These are phyloP conservation scores for Pseudobourletiella spinata DNA, from an alignment of 1,140 invertebrate species.

Conservation along the genomic window DNA sequence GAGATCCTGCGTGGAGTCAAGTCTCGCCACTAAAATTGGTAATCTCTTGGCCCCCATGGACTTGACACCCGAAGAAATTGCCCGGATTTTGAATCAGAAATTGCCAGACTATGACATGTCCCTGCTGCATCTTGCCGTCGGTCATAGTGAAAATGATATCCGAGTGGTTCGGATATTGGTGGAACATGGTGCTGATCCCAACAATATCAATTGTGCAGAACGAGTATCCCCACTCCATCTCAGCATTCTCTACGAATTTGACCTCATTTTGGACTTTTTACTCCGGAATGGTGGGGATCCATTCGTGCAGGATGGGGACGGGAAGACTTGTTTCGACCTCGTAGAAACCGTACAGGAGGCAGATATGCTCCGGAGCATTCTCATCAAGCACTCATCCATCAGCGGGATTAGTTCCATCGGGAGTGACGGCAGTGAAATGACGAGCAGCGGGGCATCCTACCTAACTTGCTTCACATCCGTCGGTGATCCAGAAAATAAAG, in stretches of 20 bases:
- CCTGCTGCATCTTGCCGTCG: constrained; percentile 27
- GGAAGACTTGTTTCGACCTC: constrained; percentile 19
- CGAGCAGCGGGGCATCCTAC: neutral
- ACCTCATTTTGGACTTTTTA: constrained; percentile 12
- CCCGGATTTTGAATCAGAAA: neutral
- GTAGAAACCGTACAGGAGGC: neutral
- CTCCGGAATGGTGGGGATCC: constrained; percentile 26
- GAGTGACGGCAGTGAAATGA: neutral
- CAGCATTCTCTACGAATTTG: constrained; percentile 23
- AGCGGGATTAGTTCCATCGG: neutral
- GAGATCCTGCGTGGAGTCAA: too few species aligned
- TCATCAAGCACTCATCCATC: neutral
- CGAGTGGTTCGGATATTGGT: constrained; percentile 18
- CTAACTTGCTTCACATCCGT: neutral
- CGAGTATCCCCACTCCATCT: constrained; percentile 26
- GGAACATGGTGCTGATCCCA: constrained; percentile 21
- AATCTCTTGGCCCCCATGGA: too few species aligned
- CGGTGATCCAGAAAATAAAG: neutral
- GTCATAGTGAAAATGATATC: constrained; percentile 9
- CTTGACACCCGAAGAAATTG: too few species aligned
- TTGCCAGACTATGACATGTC: constrained; percentile 13
- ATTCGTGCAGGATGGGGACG: constrained; percentile 12
- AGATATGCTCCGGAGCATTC: neutral
- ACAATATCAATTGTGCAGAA: constrained; percentile 15
- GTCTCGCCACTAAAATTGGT: too few species aligned